Percentiles rank a stretch among this genome's conserved stretches.
phyloP scores from a whole-genome alignment of 2,888 invertebrate genomes.

The Sialis lutaria region DNA sequence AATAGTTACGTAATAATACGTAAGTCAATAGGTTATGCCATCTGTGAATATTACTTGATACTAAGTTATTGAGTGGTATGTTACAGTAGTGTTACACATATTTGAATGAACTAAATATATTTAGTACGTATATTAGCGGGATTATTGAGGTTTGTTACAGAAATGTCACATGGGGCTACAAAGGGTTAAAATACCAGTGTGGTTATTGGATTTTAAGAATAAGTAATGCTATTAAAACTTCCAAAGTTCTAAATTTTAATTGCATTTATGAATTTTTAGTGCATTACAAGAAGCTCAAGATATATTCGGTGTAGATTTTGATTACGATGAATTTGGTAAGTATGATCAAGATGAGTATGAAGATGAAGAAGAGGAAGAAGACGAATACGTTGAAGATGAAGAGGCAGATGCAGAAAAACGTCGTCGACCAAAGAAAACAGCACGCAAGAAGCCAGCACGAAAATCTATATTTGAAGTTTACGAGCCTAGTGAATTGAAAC shows the following conservation, averaged over 20 bases:
- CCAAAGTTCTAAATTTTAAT: not conserved
- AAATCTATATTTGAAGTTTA: constrained; percentile 88
- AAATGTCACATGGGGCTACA: too few species aligned
- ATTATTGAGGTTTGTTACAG: too few species aligned
- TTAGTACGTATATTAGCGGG: too few species aligned
- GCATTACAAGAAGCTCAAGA: constrained; percentile 96
- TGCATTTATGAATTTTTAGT: constrained; percentile 23
- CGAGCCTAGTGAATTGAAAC: constrained; percentile 92
- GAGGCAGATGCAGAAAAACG: constrained; percentile 30
- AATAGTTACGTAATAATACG: too few species aligned
- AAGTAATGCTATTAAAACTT: not conserved
- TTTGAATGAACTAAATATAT: too few species aligned
- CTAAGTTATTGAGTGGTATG: too few species aligned
- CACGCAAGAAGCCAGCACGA: constrained; percentile 58
- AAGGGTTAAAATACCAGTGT: not conserved
- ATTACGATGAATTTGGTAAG: constrained; percentile 78
- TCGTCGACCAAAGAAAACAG: constrained; percentile 51
- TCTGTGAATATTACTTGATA: too few species aligned
- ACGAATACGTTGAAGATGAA: constrained; percentile 62
- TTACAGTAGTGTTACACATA: too few species aligned
- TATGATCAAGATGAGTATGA: constrained; percentile 76
- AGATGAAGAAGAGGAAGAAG: constrained; percentile 66
- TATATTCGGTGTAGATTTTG: constrained; percentile 98
- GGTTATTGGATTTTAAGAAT: constrained; percentile 2
- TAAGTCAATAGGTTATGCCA: too few species aligned